phyloP scores from a whole-genome alignment of 2,797 vertebrate species.

The Liasis olivaceus region DNA sequence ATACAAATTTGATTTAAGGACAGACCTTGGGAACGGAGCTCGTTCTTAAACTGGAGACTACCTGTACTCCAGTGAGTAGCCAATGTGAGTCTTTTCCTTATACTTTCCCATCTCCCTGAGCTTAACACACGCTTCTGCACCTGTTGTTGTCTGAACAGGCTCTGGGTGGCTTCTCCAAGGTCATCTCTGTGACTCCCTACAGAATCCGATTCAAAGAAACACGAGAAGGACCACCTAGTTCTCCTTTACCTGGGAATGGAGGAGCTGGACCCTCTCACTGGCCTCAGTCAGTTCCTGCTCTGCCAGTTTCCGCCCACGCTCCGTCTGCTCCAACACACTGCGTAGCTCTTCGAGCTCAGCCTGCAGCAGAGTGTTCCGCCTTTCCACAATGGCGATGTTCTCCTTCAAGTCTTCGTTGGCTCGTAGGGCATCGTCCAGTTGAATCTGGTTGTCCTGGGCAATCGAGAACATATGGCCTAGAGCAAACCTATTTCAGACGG shows the following conservation, averaged over 20 bases:
- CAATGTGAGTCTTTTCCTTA: neutral
- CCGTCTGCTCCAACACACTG: conserved; percentile 79
- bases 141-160: neutral
- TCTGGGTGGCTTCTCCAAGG: neutral
- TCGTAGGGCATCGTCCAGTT: conserved; percentile 79
- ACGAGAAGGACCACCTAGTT: neutral
- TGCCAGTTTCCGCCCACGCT: conserved; percentile 83
- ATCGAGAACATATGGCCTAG: neutral
- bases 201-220: neutral
- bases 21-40: too few species aligned
- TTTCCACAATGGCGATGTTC: conserved; percentile 84
- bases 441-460: conserved; percentile 82
- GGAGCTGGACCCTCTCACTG: conserved; percentile 87
- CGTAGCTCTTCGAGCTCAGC: conserved; percentile 81
- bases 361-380: conserved; percentile 83
- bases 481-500: neutral
- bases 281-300: conserved; percentile 90
- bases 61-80: too few species aligned
- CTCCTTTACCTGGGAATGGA: conserved; percentile 84
- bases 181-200: neutral
- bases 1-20: too few species aligned
- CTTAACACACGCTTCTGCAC: neutral
- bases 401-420: conserved; percentile 86
- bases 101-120: neutral
- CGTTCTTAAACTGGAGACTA: too few species aligned